These are phyloP conservation scores for Pempheris klunzingeri DNA, from an alignment of 2,797 vertebrate genomes.

Conservation along the genomic window DNA sequence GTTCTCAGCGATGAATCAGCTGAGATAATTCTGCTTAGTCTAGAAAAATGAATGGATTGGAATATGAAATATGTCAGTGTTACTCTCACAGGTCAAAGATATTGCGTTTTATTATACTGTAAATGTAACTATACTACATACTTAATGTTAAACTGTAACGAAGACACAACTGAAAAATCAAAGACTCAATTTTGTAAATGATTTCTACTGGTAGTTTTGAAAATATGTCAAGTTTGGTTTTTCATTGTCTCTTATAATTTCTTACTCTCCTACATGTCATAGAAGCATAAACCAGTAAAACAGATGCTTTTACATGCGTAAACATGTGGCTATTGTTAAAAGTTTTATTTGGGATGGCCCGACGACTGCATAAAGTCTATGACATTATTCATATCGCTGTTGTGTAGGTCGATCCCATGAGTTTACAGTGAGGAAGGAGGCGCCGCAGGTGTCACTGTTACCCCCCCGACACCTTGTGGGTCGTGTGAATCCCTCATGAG, in stretches of 20 bases:
- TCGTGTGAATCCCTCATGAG: constrained; percentile 67
- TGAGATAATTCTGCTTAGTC: constrained; percentile 66
- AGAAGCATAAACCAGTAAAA: constrained; percentile 50
- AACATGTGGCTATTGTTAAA: constrained; percentile 53
- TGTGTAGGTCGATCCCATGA: constrained; percentile 56
- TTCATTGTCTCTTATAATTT: constrained; percentile 73
- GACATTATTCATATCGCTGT: constrained; percentile 60
- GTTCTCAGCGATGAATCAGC: constrained; percentile 52
- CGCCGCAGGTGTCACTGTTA: constrained; percentile 38
- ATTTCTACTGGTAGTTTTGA: constrained; percentile 77
- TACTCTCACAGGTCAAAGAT: constrained; percentile 66
- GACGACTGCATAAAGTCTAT: constrained; percentile 23
- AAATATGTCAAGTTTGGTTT: constrained; percentile 61
- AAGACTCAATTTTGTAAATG: constrained; percentile 76
- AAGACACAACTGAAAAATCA: constrained; percentile 64
- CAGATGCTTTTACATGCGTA: constrained; percentile 51
- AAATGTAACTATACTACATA: constrained; percentile 74
- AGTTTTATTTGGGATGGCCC: constrained; percentile 39
- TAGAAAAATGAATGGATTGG: constrained; percentile 72
- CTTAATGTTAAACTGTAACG: constrained; percentile 73
- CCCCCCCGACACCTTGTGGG: constrained; percentile 54
- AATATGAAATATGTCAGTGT: constrained; percentile 71
- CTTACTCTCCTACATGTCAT: constrained; percentile 61
- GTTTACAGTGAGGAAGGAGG: constrained; percentile 65
- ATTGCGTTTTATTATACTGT: constrained; percentile 73